phyloP scores from a whole-genome alignment of 2,113 vertebrate genomes.

The Melanotaenia duboulayi region DNA sequence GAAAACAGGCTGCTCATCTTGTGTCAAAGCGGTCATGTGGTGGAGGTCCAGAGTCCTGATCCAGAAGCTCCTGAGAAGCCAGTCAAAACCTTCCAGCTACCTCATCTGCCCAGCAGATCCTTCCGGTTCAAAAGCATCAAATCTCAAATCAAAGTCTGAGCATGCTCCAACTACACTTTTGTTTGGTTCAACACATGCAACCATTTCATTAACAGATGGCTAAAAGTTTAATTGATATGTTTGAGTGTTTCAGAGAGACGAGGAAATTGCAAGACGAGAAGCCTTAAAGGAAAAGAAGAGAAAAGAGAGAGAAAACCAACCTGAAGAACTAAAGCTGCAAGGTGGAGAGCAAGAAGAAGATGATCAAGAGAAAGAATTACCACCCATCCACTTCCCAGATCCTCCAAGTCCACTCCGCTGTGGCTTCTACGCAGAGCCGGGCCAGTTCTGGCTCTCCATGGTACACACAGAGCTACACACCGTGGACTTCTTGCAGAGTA shows the following conservation, averaged over 20 bases:
- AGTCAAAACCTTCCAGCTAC: slow-evolving; percentile 83
- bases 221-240: background rate
- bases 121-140: slow-evolving; percentile 93
- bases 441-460: slow-evolving; percentile 94
- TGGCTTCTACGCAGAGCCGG: slow-evolving; percentile 91
- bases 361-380: slow-evolving; percentile 81
- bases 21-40: slow-evolving; percentile 87
- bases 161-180: background rate
- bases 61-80: slow-evolving; percentile 34
- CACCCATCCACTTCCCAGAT: slow-evolving; percentile 82
- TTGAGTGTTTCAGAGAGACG: slow-evolving; percentile 81
- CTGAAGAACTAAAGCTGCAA: slow-evolving; percentile 37
- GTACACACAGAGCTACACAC: slow-evolving; percentile 69
- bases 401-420: slow-evolving; percentile 88
- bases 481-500: background rate
- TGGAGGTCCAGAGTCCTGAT: slow-evolving; percentile 85
- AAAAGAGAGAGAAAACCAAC: slow-evolving; percentile 65
- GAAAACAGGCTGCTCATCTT: slow-evolving; percentile 86
- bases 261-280: slow-evolving; percentile 79
- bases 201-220: background rate
- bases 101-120: slow-evolving; percentile 74
- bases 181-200: background rate
- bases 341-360: slow-evolving; percentile 54
- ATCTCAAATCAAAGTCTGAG: slow-evolving; percentile 87
- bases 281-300: slow-evolving; percentile 71